These are phyloP conservation scores for Halocynthia aurantium DNA, from an alignment of 23 tunicate genomes.

Conservation along the genomic window DNA sequence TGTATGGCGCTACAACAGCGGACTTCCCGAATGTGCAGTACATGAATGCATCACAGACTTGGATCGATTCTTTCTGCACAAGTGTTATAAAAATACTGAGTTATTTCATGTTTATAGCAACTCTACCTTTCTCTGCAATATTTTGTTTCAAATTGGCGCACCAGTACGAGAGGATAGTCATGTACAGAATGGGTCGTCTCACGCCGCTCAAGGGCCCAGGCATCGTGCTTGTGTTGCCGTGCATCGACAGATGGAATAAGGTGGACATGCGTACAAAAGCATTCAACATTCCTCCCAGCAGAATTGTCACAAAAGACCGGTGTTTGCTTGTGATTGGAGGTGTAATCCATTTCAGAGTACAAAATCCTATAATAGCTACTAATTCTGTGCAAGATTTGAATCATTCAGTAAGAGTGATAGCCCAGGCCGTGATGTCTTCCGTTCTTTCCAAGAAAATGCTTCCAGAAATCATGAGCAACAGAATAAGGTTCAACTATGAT, in stretches of 20 bases:
- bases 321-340: constrained; percentile 75
- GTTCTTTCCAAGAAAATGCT: constrained; percentile 59
- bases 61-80: constrained; percentile 15
- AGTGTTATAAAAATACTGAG: constrained; percentile 17
- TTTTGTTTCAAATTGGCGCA: constrained; percentile 46
- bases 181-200: constrained; percentile 65
- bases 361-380: constrained; percentile 42
- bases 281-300: constrained; percentile 85
- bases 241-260: constrained; percentile 63
- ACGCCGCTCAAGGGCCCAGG: constrained; percentile 85
- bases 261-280: constrained; percentile 89
- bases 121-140: constrained; percentile 65
- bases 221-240: constrained; percentile 71
- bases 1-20: not conserved
- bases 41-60: constrained; percentile 13
- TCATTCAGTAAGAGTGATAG: constrained; percentile 55
- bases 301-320: constrained; percentile 63
- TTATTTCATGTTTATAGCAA: constrained; percentile 33
- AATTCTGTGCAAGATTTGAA: constrained; percentile 61
- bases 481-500: constrained; percentile 38
- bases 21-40: not conserved
- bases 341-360: constrained; percentile 63
- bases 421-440: constrained; percentile 49
- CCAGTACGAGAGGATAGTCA: constrained; percentile 74
- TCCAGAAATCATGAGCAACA: constrained; percentile 43